Evolutionary conservation across 2,113 vertebrate genomes (phyloP).

Genomic region (Haplochromis vanheusdeni): DNA sequence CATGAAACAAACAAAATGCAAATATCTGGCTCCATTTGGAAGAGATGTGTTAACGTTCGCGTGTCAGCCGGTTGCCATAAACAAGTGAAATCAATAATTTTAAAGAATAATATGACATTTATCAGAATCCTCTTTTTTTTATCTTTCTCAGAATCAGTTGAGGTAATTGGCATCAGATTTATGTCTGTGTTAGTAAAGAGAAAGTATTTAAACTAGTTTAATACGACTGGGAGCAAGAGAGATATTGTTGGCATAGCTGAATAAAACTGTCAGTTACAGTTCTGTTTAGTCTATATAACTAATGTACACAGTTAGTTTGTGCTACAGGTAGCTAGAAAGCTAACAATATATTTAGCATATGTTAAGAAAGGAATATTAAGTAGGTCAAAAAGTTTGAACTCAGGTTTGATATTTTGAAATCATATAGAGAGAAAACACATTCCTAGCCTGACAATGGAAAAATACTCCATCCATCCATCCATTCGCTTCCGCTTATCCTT

Average conservation of each 20-base stretch:
- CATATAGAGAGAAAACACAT: neutral
- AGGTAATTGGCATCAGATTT: neutral
- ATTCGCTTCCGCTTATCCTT: too few relatives aligned
- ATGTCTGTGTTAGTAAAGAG: neutral
- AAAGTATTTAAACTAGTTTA: neutral
- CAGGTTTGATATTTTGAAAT: neutral
- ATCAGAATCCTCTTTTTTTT: neutral
- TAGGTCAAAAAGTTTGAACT: neutral
- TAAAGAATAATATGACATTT: neutral
- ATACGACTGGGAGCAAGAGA: neutral
- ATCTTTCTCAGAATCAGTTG: neutral
- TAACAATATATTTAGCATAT: neutral
- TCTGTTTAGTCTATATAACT: neutral
- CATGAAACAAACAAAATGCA: neutral
- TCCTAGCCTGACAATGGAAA: neutral
- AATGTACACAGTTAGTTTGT: neutral
- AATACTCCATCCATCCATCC: too few relatives aligned
- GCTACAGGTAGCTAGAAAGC: neutral
- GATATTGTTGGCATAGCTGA: neutral
- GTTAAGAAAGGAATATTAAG: neutral
- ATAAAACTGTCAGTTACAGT: neutral
- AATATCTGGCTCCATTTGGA: neutral
- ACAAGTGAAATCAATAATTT: neutral
- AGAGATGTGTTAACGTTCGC: neutral
- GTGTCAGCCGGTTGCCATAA: neutral